These are phyloP conservation scores for Aphelocoma coerulescens DNA, from an alignment of 2,113 vertebrate species.

Conservation along the genomic window DNA sequence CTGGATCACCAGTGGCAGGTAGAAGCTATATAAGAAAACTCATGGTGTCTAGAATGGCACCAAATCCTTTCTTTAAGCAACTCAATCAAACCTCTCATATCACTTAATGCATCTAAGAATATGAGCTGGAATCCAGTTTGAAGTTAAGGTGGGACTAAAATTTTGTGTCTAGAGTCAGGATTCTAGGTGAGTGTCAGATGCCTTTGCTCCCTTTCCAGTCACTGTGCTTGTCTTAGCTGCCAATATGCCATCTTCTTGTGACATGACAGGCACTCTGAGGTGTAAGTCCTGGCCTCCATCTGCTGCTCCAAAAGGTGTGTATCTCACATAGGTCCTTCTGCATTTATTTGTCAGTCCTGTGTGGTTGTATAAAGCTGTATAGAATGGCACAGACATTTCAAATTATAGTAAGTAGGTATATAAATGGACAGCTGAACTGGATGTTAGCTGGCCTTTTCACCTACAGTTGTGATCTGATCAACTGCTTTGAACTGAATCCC, in stretches of 20 bases:
- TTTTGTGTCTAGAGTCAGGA: background rate
- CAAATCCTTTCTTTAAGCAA: background rate
- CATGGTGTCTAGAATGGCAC: background rate
- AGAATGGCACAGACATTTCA: background rate
- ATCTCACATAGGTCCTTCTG: background rate
- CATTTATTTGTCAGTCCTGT: background rate
- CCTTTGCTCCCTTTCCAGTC: background rate
- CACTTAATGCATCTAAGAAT: background rate
- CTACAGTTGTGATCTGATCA: background rate
- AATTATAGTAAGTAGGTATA: background rate
- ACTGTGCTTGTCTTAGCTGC: background rate
- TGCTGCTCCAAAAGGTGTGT: background rate
- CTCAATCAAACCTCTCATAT: background rate
- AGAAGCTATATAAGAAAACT: background rate
- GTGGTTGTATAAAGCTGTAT: accelerated
- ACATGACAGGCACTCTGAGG: background rate
- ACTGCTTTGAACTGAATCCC: background rate
- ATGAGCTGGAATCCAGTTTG: background rate
- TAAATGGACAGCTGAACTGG: background rate
- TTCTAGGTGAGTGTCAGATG: background rate
- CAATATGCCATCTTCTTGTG: background rate
- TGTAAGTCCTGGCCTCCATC: background rate
- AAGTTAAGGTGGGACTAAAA: background rate
- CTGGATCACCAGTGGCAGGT: background rate
- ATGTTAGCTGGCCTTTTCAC: background rate